Evolutionary conservation across 2,113 vertebrate genomes (phyloP).

Genomic region (Meleagris gallopavo): DNA sequence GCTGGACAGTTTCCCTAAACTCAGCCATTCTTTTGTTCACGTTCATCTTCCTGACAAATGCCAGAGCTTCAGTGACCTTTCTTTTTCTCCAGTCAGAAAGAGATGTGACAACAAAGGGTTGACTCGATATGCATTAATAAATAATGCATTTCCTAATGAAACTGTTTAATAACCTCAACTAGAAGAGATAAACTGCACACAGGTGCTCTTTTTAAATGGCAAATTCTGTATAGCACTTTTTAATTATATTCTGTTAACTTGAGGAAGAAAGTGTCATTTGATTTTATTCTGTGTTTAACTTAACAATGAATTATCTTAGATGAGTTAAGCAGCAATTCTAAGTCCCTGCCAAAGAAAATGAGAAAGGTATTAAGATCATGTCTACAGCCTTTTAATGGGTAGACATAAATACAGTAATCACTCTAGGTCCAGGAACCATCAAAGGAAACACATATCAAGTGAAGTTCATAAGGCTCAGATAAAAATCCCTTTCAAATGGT

Average conservation of each 20-base stretch:
- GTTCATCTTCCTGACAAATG: background rate
- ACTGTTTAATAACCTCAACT: background rate
- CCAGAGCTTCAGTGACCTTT: background rate
- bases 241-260: background rate
- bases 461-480: constrained; percentile 4
- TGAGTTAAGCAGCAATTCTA: background rate
- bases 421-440: background rate
- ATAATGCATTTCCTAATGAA: background rate
- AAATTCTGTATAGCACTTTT: background rate
- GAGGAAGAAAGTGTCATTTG: background rate
- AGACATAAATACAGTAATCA: constrained; percentile 13
- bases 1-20: background rate
- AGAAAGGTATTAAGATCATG: background rate
- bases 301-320: constrained; percentile 1
- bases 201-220: background rate
- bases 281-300: background rate
- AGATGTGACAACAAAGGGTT: background rate
- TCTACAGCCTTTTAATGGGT: background rate
- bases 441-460: constrained; percentile 38
- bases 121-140: background rate
- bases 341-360: background rate
- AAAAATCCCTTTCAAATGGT: constrained; percentile 38
- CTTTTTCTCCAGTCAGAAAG: background rate
- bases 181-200: background rate
- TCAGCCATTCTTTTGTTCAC: background rate